Percentiles rank a stretch among this genome's conserved stretches.
phyloP scores from a whole-genome alignment of 2,113 vertebrate species.

The Sclerurus mexicanus region DNA sequence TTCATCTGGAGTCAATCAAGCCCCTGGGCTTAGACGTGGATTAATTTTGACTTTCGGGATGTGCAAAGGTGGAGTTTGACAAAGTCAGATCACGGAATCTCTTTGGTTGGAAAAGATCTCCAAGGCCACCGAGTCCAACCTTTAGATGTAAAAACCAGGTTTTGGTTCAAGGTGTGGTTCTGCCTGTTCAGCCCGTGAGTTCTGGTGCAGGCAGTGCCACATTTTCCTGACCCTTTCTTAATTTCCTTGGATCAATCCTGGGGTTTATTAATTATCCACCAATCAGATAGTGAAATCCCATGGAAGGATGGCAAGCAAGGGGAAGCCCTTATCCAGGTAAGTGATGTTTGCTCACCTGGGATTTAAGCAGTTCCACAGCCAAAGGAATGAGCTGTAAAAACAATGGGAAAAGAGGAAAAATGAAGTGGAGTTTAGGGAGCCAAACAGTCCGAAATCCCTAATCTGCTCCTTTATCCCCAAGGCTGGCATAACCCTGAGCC shows the following conservation, averaged over 20 bases:
- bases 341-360: not conserved
- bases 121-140: not conserved
- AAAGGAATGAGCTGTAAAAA: slow-evolving; percentile 12
- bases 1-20: not conserved
- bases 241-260: not conserved
- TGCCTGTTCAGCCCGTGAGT: not conserved
- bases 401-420: not conserved
- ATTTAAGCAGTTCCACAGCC: not conserved
- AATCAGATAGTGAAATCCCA: not conserved
- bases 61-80: not conserved
- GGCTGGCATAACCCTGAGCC: not conserved
- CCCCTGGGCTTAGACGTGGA: not conserved
- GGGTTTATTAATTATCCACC: not conserved
- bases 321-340: not conserved
- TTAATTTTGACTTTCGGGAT: not conserved
- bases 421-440: not conserved
- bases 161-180: not conserved
- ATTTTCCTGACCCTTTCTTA: not conserved
- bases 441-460: not conserved
- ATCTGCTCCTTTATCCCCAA: not conserved
- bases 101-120: not conserved
- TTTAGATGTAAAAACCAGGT: not conserved
- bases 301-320: not conserved
- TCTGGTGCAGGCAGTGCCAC: not conserved
- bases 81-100: not conserved